phyloP scores from a whole-genome alignment of 2,888 invertebrate genomes.

The Pollenia angustigena region DNA sequence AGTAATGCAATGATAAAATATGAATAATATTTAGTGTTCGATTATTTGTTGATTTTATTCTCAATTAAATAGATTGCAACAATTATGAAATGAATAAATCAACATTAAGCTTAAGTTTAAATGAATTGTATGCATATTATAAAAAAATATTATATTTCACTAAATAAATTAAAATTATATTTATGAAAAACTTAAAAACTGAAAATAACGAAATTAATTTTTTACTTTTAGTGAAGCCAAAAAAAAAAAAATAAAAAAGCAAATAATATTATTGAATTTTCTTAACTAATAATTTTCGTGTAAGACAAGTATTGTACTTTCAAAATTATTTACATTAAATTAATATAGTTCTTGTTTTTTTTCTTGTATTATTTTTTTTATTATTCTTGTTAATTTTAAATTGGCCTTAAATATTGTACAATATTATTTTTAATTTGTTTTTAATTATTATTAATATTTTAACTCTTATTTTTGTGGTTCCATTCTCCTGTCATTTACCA shows the following conservation, averaged over 20 bases:
- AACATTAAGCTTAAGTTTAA: constrained; percentile 66
- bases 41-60: constrained; percentile 58
- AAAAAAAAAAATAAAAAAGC: not conserved
- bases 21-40: constrained; percentile 43
- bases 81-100: constrained; percentile 44
- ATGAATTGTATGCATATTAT: constrained; percentile 69
- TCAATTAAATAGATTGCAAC: constrained; percentile 40
- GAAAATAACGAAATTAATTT: constrained; percentile 62
- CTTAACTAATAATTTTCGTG: not conserved
- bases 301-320: constrained; percentile 47
- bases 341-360: not conserved
- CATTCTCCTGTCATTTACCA: constrained; percentile 42
- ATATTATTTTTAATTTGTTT: constrained; percentile 17
- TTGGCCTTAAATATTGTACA: constrained; percentile 53
- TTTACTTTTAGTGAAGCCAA: constrained; percentile 24
- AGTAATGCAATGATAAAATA: not conserved
- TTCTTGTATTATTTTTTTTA: constrained; percentile 5
- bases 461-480: constrained; percentile 10
- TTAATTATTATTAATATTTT: constrained; percentile 16
- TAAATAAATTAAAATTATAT: constrained; percentile 70
- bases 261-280: not conserved
- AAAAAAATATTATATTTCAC: constrained; percentile 69
- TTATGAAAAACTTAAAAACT: constrained; percentile 67
- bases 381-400: constrained; percentile 2
- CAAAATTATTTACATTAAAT: constrained; percentile 40